phyloP scores from a whole-genome alignment of 2,888 invertebrate genomes.

The Xylota segnis region DNA sequence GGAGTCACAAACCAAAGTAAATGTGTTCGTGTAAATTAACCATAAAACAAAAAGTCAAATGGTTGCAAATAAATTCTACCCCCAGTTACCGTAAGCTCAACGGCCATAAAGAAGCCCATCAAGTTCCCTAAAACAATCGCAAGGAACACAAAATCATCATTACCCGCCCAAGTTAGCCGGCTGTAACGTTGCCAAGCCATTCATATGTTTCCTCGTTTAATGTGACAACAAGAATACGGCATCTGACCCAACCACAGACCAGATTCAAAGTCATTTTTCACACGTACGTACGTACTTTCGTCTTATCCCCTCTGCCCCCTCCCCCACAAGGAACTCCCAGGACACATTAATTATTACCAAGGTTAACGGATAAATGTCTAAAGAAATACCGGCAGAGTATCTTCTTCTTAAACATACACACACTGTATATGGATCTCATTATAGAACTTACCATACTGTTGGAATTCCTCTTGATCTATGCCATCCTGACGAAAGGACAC shows the following conservation, averaged over 20 bases:
- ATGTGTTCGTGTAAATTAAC: constrained; percentile 11
- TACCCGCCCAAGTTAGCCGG: background rate
- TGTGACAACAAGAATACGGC: constrained; percentile 30
- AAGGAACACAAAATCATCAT: constrained; percentile 14
- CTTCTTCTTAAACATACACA: constrained; percentile 3
- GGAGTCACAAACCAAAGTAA: constrained; percentile 5
- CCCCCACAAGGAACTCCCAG: background rate
- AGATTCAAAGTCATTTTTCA: background rate
- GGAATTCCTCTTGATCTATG: constrained; percentile 43
- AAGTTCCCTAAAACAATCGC: constrained; percentile 3
- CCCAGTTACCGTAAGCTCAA: constrained; percentile 18
- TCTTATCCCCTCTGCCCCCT: too few relatives aligned
- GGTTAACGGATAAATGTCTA: constrained; percentile 11
- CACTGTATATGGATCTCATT: constrained; percentile 61
- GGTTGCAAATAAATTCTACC: constrained; percentile 26
- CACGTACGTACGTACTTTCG: background rate
- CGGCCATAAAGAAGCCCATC: constrained; percentile 35
- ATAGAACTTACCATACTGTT: constrained; percentile 57
- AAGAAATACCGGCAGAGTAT: constrained; percentile 15
- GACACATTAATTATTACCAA: constrained; percentile 43
- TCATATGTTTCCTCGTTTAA: constrained; percentile 32
- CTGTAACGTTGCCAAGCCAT: background rate
- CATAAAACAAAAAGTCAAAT: constrained; percentile 24
- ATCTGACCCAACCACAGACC: constrained; percentile 3
- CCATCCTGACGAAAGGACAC: constrained; percentile 46